These are phyloP conservation scores for Rhinophrynus dorsalis DNA, from an alignment of 2,797 vertebrate genomes.

Conservation along the genomic window DNA sequence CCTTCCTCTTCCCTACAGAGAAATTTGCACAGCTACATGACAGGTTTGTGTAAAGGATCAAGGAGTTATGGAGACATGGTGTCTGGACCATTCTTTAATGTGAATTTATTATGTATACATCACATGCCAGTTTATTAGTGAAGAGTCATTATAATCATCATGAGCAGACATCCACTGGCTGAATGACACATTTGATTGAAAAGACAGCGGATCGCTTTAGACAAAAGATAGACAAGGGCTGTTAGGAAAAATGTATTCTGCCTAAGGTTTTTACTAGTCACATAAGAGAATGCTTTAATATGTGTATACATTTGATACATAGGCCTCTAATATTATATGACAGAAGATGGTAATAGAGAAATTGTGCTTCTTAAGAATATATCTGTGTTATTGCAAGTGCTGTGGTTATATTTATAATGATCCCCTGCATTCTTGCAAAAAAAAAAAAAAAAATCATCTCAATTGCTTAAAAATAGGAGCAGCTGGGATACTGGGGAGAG, in stretches of 20 bases:
- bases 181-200: constrained; percentile 47
- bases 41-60: constrained; percentile 43
- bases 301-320: constrained; percentile 6
- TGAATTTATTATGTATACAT: constrained; percentile 48
- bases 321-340: constrained; percentile 17
- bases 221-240: constrained; percentile 44
- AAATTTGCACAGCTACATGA: constrained; percentile 46
- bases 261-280: constrained; percentile 23
- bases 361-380: not conserved
- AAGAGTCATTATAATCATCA: constrained; percentile 44
- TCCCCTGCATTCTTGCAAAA: not conserved
- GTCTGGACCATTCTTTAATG: constrained; percentile 46
- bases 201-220: constrained; percentile 33
- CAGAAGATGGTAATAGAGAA: not conserved
- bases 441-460: not conserved
- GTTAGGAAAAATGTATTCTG: constrained; percentile 20
- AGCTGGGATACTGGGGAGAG: not conserved
- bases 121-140: constrained; percentile 44
- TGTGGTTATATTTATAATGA: constrained; percentile 2
- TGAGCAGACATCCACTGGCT: constrained; percentile 14
- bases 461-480: not conserved
- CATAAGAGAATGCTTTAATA: constrained; percentile 27
- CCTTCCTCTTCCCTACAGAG: constrained; percentile 38
- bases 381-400: not conserved
- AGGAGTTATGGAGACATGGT: constrained; percentile 40